phyloP scores from a whole-genome alignment of 1,140 invertebrate species.

The Solenopsis invicta region DNA sequence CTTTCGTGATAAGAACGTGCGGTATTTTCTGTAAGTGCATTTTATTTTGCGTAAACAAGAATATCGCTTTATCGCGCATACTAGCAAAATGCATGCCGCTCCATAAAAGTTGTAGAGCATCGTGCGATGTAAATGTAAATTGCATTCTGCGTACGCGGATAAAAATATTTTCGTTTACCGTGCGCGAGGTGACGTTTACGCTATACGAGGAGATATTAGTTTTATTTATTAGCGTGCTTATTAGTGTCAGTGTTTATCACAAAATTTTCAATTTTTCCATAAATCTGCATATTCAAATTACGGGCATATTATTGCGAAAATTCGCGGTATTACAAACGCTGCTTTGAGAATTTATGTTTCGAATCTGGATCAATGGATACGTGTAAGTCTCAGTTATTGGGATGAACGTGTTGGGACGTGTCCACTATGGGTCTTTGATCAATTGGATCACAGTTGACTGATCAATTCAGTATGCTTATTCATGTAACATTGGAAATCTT shows the following conservation, averaged over 20 bases:
- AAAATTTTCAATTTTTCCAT: neutral
- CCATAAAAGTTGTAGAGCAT: slow-evolving; percentile 37
- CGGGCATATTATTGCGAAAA: neutral
- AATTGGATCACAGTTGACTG: slow-evolving; percentile 41
- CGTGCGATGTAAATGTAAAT: slow-evolving; percentile 56
- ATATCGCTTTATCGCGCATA: slow-evolving; percentile 49
- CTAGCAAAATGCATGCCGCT: slow-evolving; percentile 39
- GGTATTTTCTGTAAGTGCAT: slow-evolving; percentile 49
- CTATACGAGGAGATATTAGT: neutral
- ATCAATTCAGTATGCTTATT: slow-evolving; percentile 37
- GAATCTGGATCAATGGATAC: neutral
- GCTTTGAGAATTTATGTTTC: neutral
- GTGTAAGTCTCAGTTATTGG: slow-evolving; percentile 26
- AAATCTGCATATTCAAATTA: neutral
- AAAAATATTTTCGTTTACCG: slow-evolving; percentile 50
- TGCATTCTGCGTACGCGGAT: slow-evolving; percentile 13
- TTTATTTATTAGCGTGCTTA: slow-evolving; percentile 31
- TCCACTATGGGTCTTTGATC: neutral
- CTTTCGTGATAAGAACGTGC: slow-evolving; percentile 25
- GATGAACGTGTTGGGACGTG: slow-evolving; percentile 1
- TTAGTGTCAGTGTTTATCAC: neutral
- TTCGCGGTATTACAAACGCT: neutral
- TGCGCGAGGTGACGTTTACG: slow-evolving; percentile 3
- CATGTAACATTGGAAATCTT: slow-evolving; percentile 28
- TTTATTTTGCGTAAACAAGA: slow-evolving; percentile 62